Base-by-base conservation (phyloP, 2,888 invertebrate genomes). In the Agrotis exclamationis region DNA sequence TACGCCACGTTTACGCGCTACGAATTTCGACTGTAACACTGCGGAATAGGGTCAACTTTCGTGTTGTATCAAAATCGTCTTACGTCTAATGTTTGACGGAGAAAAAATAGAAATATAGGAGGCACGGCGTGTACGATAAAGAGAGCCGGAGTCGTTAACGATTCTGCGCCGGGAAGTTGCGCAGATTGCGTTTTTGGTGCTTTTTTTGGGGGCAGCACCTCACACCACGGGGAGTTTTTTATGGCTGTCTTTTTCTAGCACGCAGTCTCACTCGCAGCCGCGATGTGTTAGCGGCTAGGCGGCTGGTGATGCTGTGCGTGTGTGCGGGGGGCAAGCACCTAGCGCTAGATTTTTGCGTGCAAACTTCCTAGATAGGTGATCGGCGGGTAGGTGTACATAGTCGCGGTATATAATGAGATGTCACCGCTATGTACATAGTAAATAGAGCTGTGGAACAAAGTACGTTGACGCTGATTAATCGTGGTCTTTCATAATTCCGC, bases 161-260 rank as follows among this genome's bases (percentile, higher is more conserved):
- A 96, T 96, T 96, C 96, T 96, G 96, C 96, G 96, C 96, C 94
- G 96, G 95, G 93, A 96, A 96, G 96, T 96, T 96, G 96, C 96
- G 96, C 96, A 96, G 96, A 95, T 96, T 95, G 94, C 94, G 96
- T 96, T 96, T 96, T 96, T 96, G 96, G 96, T 96, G 96, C 95
- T 96, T 96, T 96, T 96, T 96, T 96, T 96, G 95, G 95, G 95
- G 96, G 95, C 94, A 95, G 87, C 93, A 87, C 96, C 96, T 95
- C 96, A 95, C 93, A 95, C 96, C 96, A 94, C 66, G 86, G 90
- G 95, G 95, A 89, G 95, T 92, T 96, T 96, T 96, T 96, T 95
- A 93, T 93, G 91, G 88, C 95, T 95, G 91, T 96, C 95, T 95
- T 95, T 94, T 93, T 96, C 96, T 94, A 88, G 91, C 95, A 93